Evolutionary conservation across 1,140 invertebrate genomes (phyloP).

Genomic region (Drepana arcuata): DNA sequence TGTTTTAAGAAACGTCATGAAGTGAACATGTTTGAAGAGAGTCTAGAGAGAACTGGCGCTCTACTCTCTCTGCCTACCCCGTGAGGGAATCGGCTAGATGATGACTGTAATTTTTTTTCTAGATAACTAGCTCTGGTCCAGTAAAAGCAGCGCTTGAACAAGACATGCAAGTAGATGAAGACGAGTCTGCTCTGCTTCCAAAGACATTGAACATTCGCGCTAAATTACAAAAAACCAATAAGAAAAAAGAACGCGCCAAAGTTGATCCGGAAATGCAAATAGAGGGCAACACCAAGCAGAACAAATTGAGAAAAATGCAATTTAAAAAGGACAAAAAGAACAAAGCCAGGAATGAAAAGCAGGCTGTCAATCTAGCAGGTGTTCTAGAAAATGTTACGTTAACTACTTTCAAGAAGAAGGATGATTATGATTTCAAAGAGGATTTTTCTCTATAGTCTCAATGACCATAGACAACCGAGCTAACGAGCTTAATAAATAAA

Average conservation of each 20-base stretch:
- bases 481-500: too few relatives aligned
- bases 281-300: slow-evolving; percentile 79
- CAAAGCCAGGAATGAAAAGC: slow-evolving; percentile 76
- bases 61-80: too few relatives aligned
- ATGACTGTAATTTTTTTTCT: slow-evolving; percentile 18
- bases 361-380: slow-evolving; percentile 70
- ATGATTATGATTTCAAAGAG: slow-evolving; percentile 73
- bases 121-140: slow-evolving; percentile 61
- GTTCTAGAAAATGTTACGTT: slow-evolving; percentile 71
- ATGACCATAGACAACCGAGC: too few relatives aligned
- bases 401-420: slow-evolving; percentile 41
- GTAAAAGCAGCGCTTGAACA: slow-evolving; percentile 63
- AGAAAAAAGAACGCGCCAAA: slow-evolving; percentile 70
- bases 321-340: slow-evolving; percentile 87
- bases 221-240: slow-evolving; percentile 58
- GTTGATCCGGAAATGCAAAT: slow-evolving; percentile 76
- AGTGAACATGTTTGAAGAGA: too few relatives aligned
- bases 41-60: too few relatives aligned
- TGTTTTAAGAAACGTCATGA: too few relatives aligned
- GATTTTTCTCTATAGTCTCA: slow-evolving; percentile 60
- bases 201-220: slow-evolving; percentile 51
- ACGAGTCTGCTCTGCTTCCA: slow-evolving; percentile 63
- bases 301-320: slow-evolving; percentile 81
- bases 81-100: too few relatives aligned
- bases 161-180: slow-evolving; percentile 73